Conservation (phyloP, 2,113 vertebrate genomes). For the Aplodontia rufa region DNA sequence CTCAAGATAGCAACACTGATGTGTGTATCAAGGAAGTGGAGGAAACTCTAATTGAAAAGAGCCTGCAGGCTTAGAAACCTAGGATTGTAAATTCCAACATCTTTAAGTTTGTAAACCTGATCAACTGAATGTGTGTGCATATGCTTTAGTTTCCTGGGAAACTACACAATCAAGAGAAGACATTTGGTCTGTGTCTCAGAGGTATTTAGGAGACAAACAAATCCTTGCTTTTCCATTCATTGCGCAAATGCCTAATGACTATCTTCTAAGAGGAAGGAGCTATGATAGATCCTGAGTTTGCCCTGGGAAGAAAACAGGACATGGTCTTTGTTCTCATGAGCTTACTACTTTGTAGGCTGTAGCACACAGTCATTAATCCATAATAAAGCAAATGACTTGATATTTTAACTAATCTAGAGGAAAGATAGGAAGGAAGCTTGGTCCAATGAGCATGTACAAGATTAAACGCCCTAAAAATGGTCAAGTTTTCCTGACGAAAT, state of each 20-base stretch:
- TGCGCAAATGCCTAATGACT: neutral
- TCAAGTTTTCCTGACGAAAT: neutral
- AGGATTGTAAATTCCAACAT: neutral
- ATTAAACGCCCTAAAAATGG: neutral
- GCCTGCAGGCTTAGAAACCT: neutral
- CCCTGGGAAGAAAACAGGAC: neutral
- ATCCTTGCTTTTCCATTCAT: neutral
- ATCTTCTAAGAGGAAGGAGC: neutral
- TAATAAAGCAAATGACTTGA: neutral
- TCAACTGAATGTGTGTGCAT: neutral
- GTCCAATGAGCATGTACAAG: neutral
- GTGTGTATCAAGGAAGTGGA: neutral
- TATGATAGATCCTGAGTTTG: neutral
- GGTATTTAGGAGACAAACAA: conserved; percentile 1
- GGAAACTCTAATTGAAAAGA: neutral
- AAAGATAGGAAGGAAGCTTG: neutral
- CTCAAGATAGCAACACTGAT: neutral
- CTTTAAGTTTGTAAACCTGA: neutral
- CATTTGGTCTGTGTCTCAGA: neutral
- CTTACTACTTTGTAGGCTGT: neutral
- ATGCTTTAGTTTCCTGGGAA: neutral
- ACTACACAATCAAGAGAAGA: neutral
- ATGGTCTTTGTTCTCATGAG: neutral
- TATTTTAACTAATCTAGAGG: neutral
- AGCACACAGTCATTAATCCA: neutral